Evolutionary conservation across 2,888 invertebrate species (phyloP).

Genomic region (Dryocosmus kuriphilus): DNA sequence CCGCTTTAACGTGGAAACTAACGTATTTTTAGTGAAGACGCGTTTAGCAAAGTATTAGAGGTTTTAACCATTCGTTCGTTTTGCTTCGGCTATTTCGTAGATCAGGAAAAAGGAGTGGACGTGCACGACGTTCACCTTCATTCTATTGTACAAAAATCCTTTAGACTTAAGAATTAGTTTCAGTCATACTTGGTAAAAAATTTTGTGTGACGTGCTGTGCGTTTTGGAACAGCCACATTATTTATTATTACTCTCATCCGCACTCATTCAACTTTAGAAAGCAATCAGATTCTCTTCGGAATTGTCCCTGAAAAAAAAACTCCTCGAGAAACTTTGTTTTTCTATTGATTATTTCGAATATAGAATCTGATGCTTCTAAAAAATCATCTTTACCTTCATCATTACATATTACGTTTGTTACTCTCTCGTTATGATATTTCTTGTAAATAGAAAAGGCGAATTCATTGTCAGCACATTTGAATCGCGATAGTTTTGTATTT

Average conservation of each 20-base stretch:
- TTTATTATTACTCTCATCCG: conserved; percentile 55
- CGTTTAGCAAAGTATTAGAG: conserved; percentile 37
- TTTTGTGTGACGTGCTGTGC: conserved; percentile 51
- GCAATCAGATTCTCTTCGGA: conserved; percentile 41
- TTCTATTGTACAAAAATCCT: conserved; percentile 21
- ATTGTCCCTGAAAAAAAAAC: not conserved
- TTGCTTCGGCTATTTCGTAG: conserved; percentile 22
- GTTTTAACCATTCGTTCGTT: conserved; percentile 34
- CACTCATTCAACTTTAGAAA: conserved; percentile 37
- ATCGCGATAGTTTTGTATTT: conserved; percentile 26
- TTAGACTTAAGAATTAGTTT: conserved; percentile 12
- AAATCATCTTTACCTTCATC: conserved; percentile 8
- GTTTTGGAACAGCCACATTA: conserved; percentile 58
- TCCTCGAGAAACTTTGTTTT: not conserved
- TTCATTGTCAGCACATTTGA: conserved; percentile 25
- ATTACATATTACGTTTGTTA: conserved; percentile 45
- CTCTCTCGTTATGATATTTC: conserved; percentile 46
- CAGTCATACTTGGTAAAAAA: conserved; percentile 15
- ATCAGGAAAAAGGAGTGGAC: conserved; percentile 4
- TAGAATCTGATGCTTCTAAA: conserved; percentile 31
- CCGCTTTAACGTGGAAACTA: conserved; percentile 7
- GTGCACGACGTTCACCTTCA: conserved; percentile 20
- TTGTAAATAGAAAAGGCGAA: conserved; percentile 29
- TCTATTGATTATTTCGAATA: not conserved
- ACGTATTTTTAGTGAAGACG: conserved; percentile 22